A percentile compares a stretch with the other conserved stretches of the same genome.
These are phyloP conservation scores for Phthorimaea operculella DNA, from an alignment of 1,140 invertebrate species.

Conservation along the genomic window DNA sequence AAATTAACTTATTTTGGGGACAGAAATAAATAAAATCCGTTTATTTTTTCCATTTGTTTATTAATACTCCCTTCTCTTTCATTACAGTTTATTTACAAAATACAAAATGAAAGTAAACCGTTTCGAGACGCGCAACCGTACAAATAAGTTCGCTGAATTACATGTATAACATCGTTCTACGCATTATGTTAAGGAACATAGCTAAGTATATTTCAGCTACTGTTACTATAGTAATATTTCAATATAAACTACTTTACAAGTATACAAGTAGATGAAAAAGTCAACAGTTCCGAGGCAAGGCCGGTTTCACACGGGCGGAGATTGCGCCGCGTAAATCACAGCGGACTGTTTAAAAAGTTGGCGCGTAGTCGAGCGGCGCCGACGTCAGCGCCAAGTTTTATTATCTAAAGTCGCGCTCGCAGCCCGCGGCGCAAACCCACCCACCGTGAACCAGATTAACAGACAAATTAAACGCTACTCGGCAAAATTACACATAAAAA, in stretches of 20 bases:
- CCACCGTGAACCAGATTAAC: conserved; percentile 2
- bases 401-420: neutral
- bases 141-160: conserved; percentile 41
- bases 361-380: neutral
- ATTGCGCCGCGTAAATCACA: neutral
- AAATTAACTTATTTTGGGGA: no score
- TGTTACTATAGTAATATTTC: conserved; percentile 37
- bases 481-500: conserved; percentile 22
- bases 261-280: conserved; percentile 43
- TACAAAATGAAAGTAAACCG: conserved; percentile 38
- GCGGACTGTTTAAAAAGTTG: neutral
- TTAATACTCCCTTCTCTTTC: conserved; percentile 44
- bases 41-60: conserved; percentile 48
- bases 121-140: conserved; percentile 18
- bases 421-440: neutral
- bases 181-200: conserved; percentile 53
- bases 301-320: neutral
- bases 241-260: conserved; percentile 56
- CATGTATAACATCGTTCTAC: conserved; percentile 48
- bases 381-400: neutral
- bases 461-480: conserved; percentile 3
- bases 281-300: conserved; percentile 24
- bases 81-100: conserved; percentile 63
- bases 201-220: conserved; percentile 52
- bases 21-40: neutral